Conservation (phyloP, 2,797 vertebrate genomes). For the Sorex maritimensis region DNA sequence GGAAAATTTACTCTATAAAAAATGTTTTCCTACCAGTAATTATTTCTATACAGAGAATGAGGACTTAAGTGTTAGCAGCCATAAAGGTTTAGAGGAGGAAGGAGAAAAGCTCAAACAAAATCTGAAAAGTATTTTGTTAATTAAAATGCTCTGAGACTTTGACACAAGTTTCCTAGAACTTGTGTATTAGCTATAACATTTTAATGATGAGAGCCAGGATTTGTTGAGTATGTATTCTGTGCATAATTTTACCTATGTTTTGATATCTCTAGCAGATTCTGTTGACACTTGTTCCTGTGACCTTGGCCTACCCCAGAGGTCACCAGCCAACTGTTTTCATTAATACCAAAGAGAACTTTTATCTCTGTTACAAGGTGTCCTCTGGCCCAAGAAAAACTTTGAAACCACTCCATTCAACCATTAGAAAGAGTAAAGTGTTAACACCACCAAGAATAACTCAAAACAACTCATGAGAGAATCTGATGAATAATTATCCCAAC, state of each 20-base stretch:
- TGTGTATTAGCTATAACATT: not conserved
- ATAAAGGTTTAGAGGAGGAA: not conserved
- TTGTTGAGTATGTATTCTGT: not conserved
- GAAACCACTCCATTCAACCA: not conserved
- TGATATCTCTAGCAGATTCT: not conserved
- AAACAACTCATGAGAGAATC: not conserved
- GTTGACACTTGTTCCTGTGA: not conserved
- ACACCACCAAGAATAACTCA: not conserved
- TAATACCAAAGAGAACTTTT: not conserved
- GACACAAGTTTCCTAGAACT: not conserved
- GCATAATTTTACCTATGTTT: not conserved
- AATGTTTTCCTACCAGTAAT: conserved; percentile 31
- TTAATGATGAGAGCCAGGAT: not conserved
- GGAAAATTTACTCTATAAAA: conserved; percentile 16
- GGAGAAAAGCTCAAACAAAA: not conserved
- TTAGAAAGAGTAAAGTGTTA: not conserved
- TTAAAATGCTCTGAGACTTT: not conserved
- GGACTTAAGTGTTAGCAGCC: conserved; percentile 20
- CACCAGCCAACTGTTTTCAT: not conserved
- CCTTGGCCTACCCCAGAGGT: not conserved
- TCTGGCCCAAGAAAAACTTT: not conserved
- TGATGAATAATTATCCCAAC: not conserved
- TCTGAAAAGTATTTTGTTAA: not conserved
- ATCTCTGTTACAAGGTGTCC: not conserved
- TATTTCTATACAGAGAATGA: conserved; percentile 44